phyloP scores from a whole-genome alignment of 2,888 invertebrate genomes.

The Zeuzera pyrina region DNA sequence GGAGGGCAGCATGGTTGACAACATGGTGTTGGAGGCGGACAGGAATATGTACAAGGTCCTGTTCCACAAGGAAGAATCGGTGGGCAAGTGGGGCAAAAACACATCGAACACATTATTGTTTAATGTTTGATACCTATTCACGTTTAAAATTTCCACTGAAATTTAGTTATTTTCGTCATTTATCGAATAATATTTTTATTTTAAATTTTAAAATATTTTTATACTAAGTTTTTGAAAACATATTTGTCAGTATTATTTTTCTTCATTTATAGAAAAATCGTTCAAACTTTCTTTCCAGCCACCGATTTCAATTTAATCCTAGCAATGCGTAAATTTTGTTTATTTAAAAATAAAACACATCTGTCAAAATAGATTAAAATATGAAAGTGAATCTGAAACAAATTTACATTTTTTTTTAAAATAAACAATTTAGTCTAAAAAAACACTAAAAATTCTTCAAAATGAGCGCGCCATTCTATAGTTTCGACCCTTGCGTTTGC shows the following conservation, averaged over 20 bases:
- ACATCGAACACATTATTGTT: slow-evolving; percentile 34
- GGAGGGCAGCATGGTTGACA: slow-evolving; percentile 54
- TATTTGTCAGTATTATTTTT: too few relatives aligned
- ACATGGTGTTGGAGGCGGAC: slow-evolving; percentile 46
- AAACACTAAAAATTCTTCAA: slow-evolving; percentile 15
- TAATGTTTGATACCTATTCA: slow-evolving; percentile 7
- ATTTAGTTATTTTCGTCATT: slow-evolving; percentile 15
- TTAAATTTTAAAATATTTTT: too few relatives aligned
- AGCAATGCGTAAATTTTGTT: too few relatives aligned
- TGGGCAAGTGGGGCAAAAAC: slow-evolving; percentile 54
- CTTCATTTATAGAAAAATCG: too few relatives aligned
- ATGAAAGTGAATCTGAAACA: too few relatives aligned
- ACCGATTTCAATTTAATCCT: too few relatives aligned
- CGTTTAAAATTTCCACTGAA: slow-evolving; percentile 1
- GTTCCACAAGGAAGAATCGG: slow-evolving; percentile 52
- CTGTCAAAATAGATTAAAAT: too few relatives aligned
- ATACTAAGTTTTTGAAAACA: too few relatives aligned
- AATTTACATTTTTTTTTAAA: too few relatives aligned
- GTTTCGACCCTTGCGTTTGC: slow-evolving; percentile 57
- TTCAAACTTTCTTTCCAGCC: too few relatives aligned
- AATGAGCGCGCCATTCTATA: slow-evolving; percentile 65
- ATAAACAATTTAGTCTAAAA: too few relatives aligned
- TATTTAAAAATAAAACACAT: too few relatives aligned
- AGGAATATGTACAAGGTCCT: slow-evolving; percentile 37
- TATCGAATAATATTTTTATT: slow-evolving; percentile 13